phyloP scores from a whole-genome alignment of 2,888 invertebrate genomes.

The Teleiodes luculella region DNA sequence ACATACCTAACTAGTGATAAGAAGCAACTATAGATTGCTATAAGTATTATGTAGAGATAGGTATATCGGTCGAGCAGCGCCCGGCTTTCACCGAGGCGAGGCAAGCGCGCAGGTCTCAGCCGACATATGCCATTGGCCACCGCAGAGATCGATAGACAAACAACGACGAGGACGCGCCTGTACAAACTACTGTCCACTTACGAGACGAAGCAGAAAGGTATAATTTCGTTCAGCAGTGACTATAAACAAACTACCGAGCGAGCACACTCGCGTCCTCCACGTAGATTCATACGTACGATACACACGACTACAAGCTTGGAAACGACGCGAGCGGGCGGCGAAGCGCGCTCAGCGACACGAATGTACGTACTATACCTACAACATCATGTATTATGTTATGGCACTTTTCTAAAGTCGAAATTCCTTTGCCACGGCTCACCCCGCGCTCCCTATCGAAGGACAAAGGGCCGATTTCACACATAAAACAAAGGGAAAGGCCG shows the following conservation, averaged over 20 bases:
- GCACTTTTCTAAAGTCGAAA: constrained; percentile 76
- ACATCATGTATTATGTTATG: constrained; percentile 67
- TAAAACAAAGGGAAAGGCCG: constrained; percentile 75
- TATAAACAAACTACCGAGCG: constrained; percentile 80
- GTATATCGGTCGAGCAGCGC: constrained; percentile 48
- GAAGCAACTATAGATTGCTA: constrained; percentile 48
- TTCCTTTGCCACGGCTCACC: constrained; percentile 67
- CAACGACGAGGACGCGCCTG: constrained; percentile 76
- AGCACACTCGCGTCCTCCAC: constrained; percentile 62
- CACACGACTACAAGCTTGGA: constrained; percentile 55
- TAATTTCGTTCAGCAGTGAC: constrained; percentile 57
- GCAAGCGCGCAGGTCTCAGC: constrained; percentile 73
- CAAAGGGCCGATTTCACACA: constrained; percentile 71
- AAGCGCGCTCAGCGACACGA: constrained; percentile 59
- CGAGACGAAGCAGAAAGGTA: constrained; percentile 48
- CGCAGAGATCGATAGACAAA: constrained; percentile 82
- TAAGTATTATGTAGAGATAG: constrained; percentile 41
- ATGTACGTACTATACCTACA: constrained; percentile 74
- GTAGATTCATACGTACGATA: constrained; percentile 45
- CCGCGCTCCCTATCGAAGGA: constrained; percentile 68
- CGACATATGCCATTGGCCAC: constrained; percentile 82
- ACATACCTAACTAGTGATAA: constrained; percentile 56
- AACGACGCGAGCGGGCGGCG: constrained; percentile 68
- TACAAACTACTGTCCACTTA: constrained; percentile 67
- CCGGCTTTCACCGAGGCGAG: constrained; percentile 74